Conservation (phyloP, 2,113 vertebrate species). For the Hirundichthys speculiger region DNA sequence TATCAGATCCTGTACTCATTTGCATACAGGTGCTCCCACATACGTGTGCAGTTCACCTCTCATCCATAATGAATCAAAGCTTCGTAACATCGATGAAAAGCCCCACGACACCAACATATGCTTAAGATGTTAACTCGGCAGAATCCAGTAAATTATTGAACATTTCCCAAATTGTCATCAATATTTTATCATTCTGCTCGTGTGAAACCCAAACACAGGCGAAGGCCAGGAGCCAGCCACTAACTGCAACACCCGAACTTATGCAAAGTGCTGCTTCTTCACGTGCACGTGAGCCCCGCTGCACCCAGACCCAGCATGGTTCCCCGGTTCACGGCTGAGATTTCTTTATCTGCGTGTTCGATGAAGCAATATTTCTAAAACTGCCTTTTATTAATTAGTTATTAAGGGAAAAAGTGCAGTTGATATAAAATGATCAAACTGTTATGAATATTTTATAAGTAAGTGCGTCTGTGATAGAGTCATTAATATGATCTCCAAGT, state of each 20-base stretch:
- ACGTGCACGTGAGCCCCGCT: background rate
- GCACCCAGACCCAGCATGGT: too few relatives aligned
- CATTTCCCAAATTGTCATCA: slow-evolving; percentile 43
- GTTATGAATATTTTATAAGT: slow-evolving; percentile 9
- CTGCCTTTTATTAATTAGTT: too few relatives aligned
- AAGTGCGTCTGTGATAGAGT: background rate
- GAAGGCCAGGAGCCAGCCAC: slow-evolving; percentile 21
- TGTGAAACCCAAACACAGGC: slow-evolving; percentile 21
- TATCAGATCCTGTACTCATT: background rate
- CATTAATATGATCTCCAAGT: background rate
- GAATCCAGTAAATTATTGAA: slow-evolving; percentile 63
- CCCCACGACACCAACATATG: slow-evolving; percentile 30
- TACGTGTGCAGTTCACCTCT: slow-evolving; percentile 24
- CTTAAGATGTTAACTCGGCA: slow-evolving; percentile 46
- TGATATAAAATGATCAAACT: background rate
- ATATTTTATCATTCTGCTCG: slow-evolving; percentile 52
- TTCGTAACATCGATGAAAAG: slow-evolving; percentile 25
- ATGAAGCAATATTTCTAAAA: too few relatives aligned
- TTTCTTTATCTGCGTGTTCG: too few relatives aligned
- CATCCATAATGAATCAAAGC: slow-evolving; percentile 61
- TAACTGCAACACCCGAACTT: background rate
- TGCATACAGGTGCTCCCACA: background rate
- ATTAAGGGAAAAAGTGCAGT: background rate
- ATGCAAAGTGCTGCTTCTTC: background rate
- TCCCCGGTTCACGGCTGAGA: too few relatives aligned